Evolutionary conservation across 1,140 invertebrate genomes (phyloP).

Genomic region (Globodera rostochiensis): DNA sequence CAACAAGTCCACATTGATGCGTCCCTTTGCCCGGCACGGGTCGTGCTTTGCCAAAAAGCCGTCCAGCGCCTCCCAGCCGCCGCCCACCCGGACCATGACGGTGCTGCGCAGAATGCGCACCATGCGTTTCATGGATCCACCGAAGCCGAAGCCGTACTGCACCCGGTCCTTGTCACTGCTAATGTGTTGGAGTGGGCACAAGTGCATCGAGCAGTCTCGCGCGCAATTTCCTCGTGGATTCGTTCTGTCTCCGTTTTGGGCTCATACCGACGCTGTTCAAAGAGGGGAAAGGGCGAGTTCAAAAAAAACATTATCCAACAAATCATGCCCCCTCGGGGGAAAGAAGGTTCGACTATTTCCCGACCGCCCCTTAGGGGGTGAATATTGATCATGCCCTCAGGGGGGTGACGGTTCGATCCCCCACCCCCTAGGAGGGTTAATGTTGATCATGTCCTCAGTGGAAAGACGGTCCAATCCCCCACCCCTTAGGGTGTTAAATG

Average conservation of each 20-base stretch:
- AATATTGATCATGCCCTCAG: too few relatives aligned
- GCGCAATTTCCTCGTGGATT: constrained; percentile 96
- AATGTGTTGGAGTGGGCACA: constrained; percentile 74
- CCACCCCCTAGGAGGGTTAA: too few relatives aligned
- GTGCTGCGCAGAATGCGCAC: constrained; percentile 96
- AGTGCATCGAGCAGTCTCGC: constrained; percentile 86
- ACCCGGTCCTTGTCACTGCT: constrained; percentile 77
- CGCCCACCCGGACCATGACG: constrained; percentile 94
- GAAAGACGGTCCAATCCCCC: too few relatives aligned
- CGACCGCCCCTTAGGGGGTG: too few relatives aligned
- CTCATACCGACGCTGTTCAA: constrained; percentile 21
- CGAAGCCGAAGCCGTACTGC: constrained; percentile 41
- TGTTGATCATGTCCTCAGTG: too few relatives aligned
- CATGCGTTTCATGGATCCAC: constrained; percentile 79
- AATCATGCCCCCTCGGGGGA: too few relatives aligned
- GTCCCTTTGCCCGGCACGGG: constrained; percentile 91
- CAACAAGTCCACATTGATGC: constrained; percentile 49
- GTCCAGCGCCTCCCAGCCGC: constrained; percentile 97
- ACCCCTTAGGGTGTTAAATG: too few relatives aligned
- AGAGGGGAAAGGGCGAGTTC: background rate
- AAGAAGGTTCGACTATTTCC: background rate
- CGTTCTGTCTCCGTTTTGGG: constrained; percentile 56
- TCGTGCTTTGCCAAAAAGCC: constrained; percentile 99
- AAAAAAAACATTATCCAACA: too few relatives aligned
- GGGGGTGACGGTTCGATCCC: too few relatives aligned